Evolutionary conservation across 2,113 vertebrate genomes (phyloP).

Genomic region (Poeciliopsis prolifica): DNA sequence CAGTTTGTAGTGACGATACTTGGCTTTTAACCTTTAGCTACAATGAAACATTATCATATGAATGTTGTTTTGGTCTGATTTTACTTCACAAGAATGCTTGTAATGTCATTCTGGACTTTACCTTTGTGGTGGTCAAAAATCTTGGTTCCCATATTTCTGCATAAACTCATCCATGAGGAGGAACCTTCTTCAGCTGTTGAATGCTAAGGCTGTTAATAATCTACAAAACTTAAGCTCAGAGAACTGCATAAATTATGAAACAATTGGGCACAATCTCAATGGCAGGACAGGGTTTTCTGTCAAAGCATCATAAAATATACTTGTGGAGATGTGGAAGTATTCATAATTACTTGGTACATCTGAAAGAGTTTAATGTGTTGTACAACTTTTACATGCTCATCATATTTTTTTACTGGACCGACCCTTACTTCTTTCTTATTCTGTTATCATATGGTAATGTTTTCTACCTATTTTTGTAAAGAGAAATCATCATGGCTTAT

Average conservation of each 20-base stretch:
- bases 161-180: too few species aligned
- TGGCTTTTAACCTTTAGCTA: not conserved
- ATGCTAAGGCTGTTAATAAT: too few species aligned
- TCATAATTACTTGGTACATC: not conserved
- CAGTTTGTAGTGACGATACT: not conserved
- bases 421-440: not conserved
- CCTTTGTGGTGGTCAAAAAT: too few species aligned
- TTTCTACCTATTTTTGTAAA: not conserved
- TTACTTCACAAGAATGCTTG: too few species aligned
- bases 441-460: not conserved
- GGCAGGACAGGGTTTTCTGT: too few species aligned
- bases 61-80: not conserved
- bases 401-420: not conserved
- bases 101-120: too few species aligned
- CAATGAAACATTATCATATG: not conserved
- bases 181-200: too few species aligned
- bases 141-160: too few species aligned
- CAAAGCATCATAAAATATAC: too few species aligned
- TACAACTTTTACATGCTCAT: not conserved
- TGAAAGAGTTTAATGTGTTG: not conserved
- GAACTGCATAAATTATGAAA: too few species aligned
- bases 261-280: too few species aligned
- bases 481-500: not conserved
- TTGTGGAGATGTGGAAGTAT: not conserved
- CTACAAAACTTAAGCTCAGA: too few species aligned